Conservation (phyloP, 2,888 invertebrate species). For the Tortrix viridana region DNA sequence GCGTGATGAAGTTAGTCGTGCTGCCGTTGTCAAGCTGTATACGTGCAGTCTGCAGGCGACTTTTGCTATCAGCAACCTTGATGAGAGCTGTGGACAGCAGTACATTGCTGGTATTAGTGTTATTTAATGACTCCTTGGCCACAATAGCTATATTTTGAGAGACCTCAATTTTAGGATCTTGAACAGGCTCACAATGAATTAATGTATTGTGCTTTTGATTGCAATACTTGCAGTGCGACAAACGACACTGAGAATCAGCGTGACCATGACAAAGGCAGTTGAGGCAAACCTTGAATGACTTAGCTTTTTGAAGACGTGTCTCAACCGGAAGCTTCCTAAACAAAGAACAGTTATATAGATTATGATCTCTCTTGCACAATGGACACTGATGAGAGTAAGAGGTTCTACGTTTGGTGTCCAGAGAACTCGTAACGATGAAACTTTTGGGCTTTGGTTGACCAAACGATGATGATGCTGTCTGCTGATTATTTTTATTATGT, state of each 20-base stretch:
- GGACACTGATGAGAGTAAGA: constrained; percentile 28
- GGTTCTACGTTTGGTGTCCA: background rate
- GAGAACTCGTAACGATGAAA: constrained; percentile 1
- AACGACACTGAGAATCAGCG: constrained; percentile 27
- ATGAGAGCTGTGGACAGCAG: constrained; percentile 44
- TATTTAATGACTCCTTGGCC: constrained; percentile 1
- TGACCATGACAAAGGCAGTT: constrained; percentile 38
- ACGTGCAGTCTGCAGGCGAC: constrained; percentile 30
- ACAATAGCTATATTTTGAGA: constrained; percentile 13
- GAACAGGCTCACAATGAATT: constrained; percentile 34
- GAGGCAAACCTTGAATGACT: constrained; percentile 36
- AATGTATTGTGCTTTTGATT: constrained; percentile 39
- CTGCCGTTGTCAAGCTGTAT: constrained; percentile 3
- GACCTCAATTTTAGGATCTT: constrained; percentile 7
- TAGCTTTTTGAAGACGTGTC: constrained; percentile 35
- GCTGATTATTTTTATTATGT: background rate
- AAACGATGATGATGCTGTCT: background rate
- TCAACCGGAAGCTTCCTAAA: constrained; percentile 36
- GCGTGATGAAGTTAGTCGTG: constrained; percentile 5
- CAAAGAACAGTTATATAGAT: constrained; percentile 37
- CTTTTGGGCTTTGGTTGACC: constrained; percentile 5
- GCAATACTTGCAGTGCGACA: constrained; percentile 42
- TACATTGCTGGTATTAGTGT: constrained; percentile 21
- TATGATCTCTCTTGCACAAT: constrained; percentile 34
- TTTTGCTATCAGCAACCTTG: constrained; percentile 18